These are phyloP conservation scores for Tetheella fluctuosa DNA, from an alignment of 2,888 invertebrate genomes.

Conservation along the genomic window DNA sequence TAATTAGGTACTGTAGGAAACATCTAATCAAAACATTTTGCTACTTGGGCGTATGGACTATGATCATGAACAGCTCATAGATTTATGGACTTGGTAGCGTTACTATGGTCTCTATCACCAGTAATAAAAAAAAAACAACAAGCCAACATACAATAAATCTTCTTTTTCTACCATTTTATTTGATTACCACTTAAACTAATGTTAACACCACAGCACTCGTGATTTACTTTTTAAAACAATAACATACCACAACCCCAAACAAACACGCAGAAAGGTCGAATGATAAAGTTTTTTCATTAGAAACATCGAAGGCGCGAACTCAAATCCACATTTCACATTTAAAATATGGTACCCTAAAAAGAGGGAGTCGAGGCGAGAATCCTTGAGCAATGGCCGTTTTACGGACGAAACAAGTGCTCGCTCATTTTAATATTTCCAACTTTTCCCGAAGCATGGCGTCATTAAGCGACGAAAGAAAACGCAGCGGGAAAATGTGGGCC, in stretches of 20 bases:
- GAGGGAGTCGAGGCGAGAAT: conserved; percentile 63
- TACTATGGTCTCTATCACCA: too few species aligned
- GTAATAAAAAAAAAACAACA: too few species aligned
- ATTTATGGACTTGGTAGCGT: neutral
- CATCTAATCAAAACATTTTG: neutral
- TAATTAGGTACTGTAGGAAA: neutral
- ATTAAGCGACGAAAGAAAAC: conserved; percentile 75
- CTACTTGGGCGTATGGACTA: neutral
- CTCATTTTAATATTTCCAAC: conserved; percentile 83
- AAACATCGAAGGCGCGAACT: conserved; percentile 32
- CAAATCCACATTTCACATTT: conserved; percentile 29
- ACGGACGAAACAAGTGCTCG: conserved; percentile 78
- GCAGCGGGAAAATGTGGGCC: conserved; percentile 68
- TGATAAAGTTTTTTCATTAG: conserved; percentile 41
- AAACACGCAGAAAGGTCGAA: conserved; percentile 23
- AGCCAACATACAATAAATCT: too few species aligned
- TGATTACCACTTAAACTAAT: neutral
- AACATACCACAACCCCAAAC: conserved; percentile 23
- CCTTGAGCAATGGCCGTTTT: conserved; percentile 73
- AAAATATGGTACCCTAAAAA: conserved; percentile 42
- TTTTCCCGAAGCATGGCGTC: conserved; percentile 68
- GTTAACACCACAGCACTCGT: neutral
- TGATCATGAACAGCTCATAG: neutral
- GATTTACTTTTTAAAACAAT: conserved; percentile 8
- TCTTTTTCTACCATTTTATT: neutral